Base-by-base conservation (phyloP, 2,888 invertebrate genomes). In the Cordilura impudica region DNA sequence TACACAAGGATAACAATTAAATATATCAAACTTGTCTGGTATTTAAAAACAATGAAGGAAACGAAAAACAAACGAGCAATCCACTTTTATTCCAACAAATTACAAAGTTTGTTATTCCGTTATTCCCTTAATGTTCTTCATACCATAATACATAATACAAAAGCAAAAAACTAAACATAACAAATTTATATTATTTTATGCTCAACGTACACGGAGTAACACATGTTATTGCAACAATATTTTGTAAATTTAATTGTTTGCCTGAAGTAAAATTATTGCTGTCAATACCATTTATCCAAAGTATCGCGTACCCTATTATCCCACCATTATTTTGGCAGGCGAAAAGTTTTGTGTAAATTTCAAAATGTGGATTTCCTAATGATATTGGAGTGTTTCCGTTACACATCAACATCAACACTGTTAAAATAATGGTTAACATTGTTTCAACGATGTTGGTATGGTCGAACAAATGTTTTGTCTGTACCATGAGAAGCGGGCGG, bases 171-270 rank as follows among this genome's bases (percentile, higher is more conserved):
- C 21, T 0, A 16, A 26, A 23, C 31, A 16, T 12, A 31, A 19
- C n/a, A n/a, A n/a, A n/a, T n/a, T n/a, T n/a, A n/a, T n/a, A n/a
- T n/a, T n/a, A n/a, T n/a, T n/a, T n/a, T n/a, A n/a, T n/a, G n/a
- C n/a, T n/a, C n/a, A n/a, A n/a, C n/a, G n/a, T n/a, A n/a, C n/a
- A n/a, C n/a, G n/a, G n/a, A n/a, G 29, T 14, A 14, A 60, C 18
- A 54, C 60, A 58, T 53, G 31, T 71, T 77, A 3, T 49, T 51
- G 4, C 7, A 35, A 26, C 12, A 53, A 54, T 54, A 56, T 66
- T 76, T 71, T 71, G 53, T 61, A 72, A 56, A 72, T 77, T 72
- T 67, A 77, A 77, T 72, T 71, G 60, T 53, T 31, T 61, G 54
- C 39, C 66, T 35, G 16, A 4, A 71, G 60, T n/a, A 26, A 77